Conservation (phyloP, 1,140 invertebrate species). For the Nasonia giraulti region DNA sequence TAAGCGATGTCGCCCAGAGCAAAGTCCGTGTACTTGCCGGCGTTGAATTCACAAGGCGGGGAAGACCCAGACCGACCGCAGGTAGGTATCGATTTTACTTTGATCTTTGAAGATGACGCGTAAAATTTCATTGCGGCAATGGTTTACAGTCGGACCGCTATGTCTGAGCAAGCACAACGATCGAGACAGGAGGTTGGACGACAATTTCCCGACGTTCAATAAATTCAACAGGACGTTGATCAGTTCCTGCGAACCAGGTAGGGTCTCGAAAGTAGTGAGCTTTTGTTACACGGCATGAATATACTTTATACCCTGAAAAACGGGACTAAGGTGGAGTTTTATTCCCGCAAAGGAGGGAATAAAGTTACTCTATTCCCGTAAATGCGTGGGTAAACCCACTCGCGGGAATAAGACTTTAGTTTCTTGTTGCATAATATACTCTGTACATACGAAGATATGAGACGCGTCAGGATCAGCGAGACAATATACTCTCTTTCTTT, state of each 20-base stretch:
- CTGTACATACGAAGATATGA: neutral
- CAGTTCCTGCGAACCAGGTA: conserved; percentile 80
- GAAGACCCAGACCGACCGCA: conserved; percentile 84
- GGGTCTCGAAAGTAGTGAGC: conserved; percentile 33
- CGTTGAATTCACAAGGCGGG: conserved; percentile 87
- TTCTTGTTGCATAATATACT: neutral
- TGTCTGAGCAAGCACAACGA: conserved; percentile 82
- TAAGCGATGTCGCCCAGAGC: conserved; percentile 82
- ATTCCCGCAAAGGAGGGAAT: too few relatives aligned
- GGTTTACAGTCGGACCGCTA: conserved; percentile 81
- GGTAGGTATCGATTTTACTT: conserved; percentile 68
- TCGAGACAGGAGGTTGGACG: conserved; percentile 85
- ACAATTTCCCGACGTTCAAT: conserved; percentile 85
- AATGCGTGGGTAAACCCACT: too few relatives aligned
- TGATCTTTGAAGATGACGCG: neutral
- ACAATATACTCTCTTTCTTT: conserved; percentile 48
- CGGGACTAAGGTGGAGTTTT: too few relatives aligned
- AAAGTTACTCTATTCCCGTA: too few relatives aligned
- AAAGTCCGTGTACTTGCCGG: conserved; percentile 88
- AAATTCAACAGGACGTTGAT: conserved; percentile 87
- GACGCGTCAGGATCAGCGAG: neutral
- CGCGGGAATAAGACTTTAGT: neutral
- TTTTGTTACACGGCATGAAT: too few relatives aligned
- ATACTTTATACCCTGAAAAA: too few relatives aligned
- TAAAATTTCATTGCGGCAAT: neutral